A percentile compares a stretch with the other conserved stretches of the same genome.
phyloP scores from a whole-genome alignment of 2,797 vertebrate species.

The Antennarius maculatus region DNA sequence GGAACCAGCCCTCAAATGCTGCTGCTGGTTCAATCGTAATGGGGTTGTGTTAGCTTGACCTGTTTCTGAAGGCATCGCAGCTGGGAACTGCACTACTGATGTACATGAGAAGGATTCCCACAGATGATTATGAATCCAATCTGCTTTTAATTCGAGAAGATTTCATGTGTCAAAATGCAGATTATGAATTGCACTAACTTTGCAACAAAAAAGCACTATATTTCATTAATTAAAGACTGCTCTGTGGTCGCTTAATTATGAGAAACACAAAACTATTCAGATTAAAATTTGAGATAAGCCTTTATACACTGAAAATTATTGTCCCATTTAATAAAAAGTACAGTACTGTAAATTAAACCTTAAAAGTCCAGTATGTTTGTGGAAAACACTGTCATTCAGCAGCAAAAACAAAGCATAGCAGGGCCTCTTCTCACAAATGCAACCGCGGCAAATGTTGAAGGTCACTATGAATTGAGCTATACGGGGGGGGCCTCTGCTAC shows the following conservation, averaged over 20 bases:
- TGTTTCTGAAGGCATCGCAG: no score
- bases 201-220: no score
- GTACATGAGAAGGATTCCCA: no score
- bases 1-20: no score
- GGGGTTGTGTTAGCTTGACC: no score
- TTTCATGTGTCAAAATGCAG: no score
- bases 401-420: constrained; percentile 54
- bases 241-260: not conserved
- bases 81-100: no score
- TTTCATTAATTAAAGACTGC: not conserved
- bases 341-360: constrained; percentile 1
- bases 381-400: constrained; percentile 57
- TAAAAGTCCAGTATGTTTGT: constrained; percentile 33
- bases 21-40: no score
- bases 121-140: no score
- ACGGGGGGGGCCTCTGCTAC: constrained; percentile 56
- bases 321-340: not conserved
- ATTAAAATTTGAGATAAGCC: not conserved
- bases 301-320: not conserved
- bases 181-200: no score
- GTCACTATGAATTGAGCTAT: constrained; percentile 68
- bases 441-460: constrained; percentile 71
- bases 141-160: no score
- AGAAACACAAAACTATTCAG: not conserved
- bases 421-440: constrained; percentile 72